Evolutionary conservation across 2,888 invertebrate genomes (phyloP), one percentile per base, ranked within the genome.

Genomic region (Dynastes tityus): DNA sequence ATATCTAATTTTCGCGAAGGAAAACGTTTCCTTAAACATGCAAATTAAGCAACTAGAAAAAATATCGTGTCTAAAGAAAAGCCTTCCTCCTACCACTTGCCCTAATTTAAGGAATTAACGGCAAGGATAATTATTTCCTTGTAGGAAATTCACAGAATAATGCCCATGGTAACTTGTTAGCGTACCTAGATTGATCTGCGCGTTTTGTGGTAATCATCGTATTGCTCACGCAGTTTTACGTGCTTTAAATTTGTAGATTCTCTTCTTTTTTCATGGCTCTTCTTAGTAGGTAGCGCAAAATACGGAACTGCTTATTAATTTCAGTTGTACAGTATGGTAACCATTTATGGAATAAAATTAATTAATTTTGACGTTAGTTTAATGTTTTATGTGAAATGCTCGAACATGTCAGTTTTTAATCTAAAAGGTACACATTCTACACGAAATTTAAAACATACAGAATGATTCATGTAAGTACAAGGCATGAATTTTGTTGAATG

Each of bases 21-120:
- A 29, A 22, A 65, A 45, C 40, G 9, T 65, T 65, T 16, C 16
- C n/a, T 55, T 55, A 5, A 65, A 65, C 22, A 40, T 29, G 22
- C 6, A 16, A 65, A 65, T 65, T 13, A 65, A 65, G 16, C 22
- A 65, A 2, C 40, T 37, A 40, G 16, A 4, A 11, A 53, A 16
- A 65, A 65, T 40, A 65, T 16, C 65, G 6, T n/a, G 40, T n/a
- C 40, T 40, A 11, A 32, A 2, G 53, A 53, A 53, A 8, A 53
- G 11, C 29, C 55, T 45, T 70, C 22, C 16, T 65, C n/a, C 45
- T 11, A 32, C 11, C 32, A 70, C 32, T 55, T 51, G 3, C 70
- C 70, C 11, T 51, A 70, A 70, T 70, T 70, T 53, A 70, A n/a
- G 6, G 70, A 70, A 70, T 70, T 70, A 70, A 70, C 45, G 29